A percentile compares a stretch with the other conserved stretches of the same genome.
Evolutionary conservation across 1,140 invertebrate species (phyloP).

Genomic region (Araneus ventricosus): DNA sequence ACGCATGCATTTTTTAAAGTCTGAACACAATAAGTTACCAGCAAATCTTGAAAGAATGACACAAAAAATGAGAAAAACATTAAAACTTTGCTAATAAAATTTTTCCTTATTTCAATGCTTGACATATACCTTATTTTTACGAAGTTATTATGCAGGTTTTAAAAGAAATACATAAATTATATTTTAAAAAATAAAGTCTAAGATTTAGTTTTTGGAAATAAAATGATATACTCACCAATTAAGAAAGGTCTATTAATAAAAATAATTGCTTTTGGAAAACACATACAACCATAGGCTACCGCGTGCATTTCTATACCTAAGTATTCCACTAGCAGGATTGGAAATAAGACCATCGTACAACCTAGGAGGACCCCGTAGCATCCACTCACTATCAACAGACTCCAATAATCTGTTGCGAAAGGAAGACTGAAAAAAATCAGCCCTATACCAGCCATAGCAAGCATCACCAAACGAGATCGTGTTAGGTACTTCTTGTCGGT

Average conservation of each 20-base stretch:
- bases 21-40: no score
- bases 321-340: conserved; percentile 71
- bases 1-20: no score
- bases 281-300: conserved; percentile 72
- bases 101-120: no score
- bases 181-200: no score
- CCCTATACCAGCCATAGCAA: conserved; percentile 66
- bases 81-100: no score
- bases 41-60: no score
- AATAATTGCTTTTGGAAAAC: conserved; percentile 69
- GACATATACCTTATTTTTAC: no score
- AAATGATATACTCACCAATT: conserved; percentile 69
- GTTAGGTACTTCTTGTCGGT: conserved; percentile 69
- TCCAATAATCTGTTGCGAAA: conserved; percentile 22
- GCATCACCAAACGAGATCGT: conserved; percentile 55
- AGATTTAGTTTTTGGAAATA: not conserved
- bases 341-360: conserved; percentile 67
- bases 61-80: no score
- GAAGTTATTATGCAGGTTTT: no score
- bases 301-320: conserved; percentile 65
- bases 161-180: no score
- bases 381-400: conserved; percentile 43
- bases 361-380: conserved; percentile 70
- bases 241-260: conserved; percentile 61
- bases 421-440: conserved; percentile 66